Base-by-base conservation (phyloP, 2,888 invertebrate species). In the Drosophila ustulata region DNA sequence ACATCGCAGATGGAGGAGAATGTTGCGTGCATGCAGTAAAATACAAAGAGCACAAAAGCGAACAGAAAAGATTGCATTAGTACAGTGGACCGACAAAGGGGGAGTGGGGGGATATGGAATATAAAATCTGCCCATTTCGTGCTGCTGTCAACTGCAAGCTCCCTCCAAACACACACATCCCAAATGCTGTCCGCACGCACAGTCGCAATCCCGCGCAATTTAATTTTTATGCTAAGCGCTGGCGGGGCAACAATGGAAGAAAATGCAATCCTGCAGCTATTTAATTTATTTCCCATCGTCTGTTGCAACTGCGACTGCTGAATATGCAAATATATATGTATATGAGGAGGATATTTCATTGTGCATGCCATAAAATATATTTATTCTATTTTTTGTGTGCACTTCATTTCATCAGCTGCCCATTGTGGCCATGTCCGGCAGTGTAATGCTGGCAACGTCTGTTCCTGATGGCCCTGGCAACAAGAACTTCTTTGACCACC, bases 71-170 rank as follows among this genome's bases (percentile, higher is more conserved):
- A 76, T 61, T 59, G 56, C 51, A 66, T 71, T 70, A 62, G 53
- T 75, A 37, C 6, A 32, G 39, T 37, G 23, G 56, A 26, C 8
- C 7, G 32, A 1, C 13, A 23, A 6, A 1, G 23, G 13, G 32
- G 37, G 9, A 7, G 30, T 4, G 13, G 1, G 18, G 2, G 18
- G 7, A 5, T 46, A 11, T 4, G 43, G 26, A 52, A 34, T 49
- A 47, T 53, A 62, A 71, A 61, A 59, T 45, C 64, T 62, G 55
- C 58, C 59, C 63, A 55, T 26, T 30, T 66, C 28, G 37, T 53
- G 59, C 32, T 49, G 57, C 63, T 64, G 79, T 75, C 76, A 77
- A 52, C 30, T 56, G 55, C 75, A 73, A 41, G 7, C 58, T 51
- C 46, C 52, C 37, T 47, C n/a, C n/a, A n/a, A n/a, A n/a, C 52